These are phyloP conservation scores for Ctenicera cuprea DNA, from an alignment of 2,888 invertebrate species.

Conservation along the genomic window DNA sequence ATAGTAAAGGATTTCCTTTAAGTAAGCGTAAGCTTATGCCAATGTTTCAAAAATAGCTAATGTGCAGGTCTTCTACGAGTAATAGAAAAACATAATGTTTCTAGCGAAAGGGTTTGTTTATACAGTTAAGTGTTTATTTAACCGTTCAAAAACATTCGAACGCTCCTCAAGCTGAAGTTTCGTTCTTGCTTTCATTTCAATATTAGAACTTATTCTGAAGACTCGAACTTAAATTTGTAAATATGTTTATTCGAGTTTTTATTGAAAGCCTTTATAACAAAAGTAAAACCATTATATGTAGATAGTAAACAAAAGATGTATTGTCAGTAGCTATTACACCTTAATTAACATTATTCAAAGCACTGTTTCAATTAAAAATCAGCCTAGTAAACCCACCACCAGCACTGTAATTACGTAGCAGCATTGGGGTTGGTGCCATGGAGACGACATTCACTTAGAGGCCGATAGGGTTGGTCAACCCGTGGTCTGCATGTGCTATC, in stretches of 20 bases:
- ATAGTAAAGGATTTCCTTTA: too few relatives aligned
- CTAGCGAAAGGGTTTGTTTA: constrained; percentile 35
- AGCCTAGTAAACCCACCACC: constrained; percentile 2
- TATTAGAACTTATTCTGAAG: not conserved
- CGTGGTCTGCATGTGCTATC: constrained; percentile 5
- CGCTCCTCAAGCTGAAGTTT: too few relatives aligned
- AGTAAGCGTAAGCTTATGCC: too few relatives aligned
- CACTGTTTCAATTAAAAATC: constrained; percentile 6
- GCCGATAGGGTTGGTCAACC: constrained; percentile 21
- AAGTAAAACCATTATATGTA: too few relatives aligned
- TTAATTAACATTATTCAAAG: constrained; percentile 11
- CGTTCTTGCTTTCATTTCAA: too few relatives aligned
- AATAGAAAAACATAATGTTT: constrained; percentile 25
- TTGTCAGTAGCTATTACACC: too few relatives aligned
- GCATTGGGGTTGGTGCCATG: constrained; percentile 37
- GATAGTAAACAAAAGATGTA: too few relatives aligned
- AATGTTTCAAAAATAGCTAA: not conserved
- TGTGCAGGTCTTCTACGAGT: not conserved
- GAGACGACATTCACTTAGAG: constrained; percentile 26
- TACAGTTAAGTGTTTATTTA: constrained; percentile 40
- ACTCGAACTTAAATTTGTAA: not conserved
- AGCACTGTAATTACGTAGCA: constrained; percentile 33
- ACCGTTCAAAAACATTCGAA: constrained; percentile 32
- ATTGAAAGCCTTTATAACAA: too few relatives aligned
- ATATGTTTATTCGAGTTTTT: too few relatives aligned